phyloP scores from a whole-genome alignment of 2,797 vertebrate genomes.

The Kryptopterus vitreolus region DNA sequence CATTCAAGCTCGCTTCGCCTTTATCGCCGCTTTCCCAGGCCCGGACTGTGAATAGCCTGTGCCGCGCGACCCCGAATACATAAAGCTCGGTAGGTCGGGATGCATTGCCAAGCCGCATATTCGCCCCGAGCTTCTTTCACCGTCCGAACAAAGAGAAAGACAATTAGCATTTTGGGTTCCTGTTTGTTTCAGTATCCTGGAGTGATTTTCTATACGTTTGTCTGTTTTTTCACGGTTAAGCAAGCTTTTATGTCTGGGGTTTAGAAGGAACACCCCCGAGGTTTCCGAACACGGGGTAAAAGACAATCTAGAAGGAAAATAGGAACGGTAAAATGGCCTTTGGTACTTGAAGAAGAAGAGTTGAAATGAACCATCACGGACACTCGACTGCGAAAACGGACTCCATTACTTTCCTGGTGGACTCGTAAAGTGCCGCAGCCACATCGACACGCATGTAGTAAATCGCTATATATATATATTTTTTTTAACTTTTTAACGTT shows the following conservation, averaged over 20 bases:
- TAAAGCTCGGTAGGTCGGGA: not conserved
- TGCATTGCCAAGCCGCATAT: not conserved
- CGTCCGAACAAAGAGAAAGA: not conserved
- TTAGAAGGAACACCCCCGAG: not conserved
- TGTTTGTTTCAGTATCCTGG: not conserved
- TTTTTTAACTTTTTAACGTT: too few relatives aligned
- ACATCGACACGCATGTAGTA: too few relatives aligned
- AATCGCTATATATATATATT: too few relatives aligned
- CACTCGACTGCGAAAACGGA: too few relatives aligned
- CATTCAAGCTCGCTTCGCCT: not conserved
- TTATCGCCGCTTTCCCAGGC: slow-evolving; percentile 39
- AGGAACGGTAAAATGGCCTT: too few relatives aligned
- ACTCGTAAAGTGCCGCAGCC: too few relatives aligned
- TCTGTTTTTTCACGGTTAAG: not conserved
- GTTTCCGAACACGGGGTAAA: too few relatives aligned
- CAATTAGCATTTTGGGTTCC: not conserved
- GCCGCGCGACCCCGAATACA: slow-evolving; percentile 2
- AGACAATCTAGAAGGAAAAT: too few relatives aligned
- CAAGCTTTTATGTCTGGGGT: not conserved
- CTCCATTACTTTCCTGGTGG: too few relatives aligned
- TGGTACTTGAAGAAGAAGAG: not conserved
- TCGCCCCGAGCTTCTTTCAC: not conserved
- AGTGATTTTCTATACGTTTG: too few relatives aligned
- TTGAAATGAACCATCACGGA: not conserved
- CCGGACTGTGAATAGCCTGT: slow-evolving; percentile 18